Conservation (phyloP, 2,113 vertebrate genomes). For the Nestor notabilis region DNA sequence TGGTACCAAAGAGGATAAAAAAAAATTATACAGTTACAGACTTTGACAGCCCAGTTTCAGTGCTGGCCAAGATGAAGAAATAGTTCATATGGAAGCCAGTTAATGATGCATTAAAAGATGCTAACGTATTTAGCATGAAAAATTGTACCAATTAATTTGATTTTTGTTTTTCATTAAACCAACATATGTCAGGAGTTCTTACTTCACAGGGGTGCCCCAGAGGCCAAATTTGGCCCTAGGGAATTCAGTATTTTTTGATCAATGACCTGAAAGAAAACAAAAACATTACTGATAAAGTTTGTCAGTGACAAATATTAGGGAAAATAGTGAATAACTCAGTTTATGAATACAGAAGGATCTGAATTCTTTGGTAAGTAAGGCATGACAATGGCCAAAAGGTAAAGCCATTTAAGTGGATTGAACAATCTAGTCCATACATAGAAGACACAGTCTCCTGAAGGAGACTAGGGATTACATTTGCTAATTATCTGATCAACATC, state of each 20-base stretch:
- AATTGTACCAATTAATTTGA: not conserved
- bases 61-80: not conserved
- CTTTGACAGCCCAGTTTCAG: not conserved
- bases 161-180: not conserved
- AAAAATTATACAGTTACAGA: not conserved
- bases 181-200: conserved; percentile 23
- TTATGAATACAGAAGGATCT: not conserved
- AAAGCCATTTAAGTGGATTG: not conserved
- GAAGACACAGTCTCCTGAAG: not conserved
- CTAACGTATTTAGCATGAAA: not conserved
- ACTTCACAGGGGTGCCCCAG: conserved; percentile 45
- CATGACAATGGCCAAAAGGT: not conserved
- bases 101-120: not conserved
- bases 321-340: not conserved
- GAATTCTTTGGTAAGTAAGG: not conserved
- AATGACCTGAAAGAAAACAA: conserved; percentile 67
- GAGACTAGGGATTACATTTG: not conserved
- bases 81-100: not conserved
- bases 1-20: not conserved
- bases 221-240: conserved; percentile 50
- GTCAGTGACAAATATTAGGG: not conserved
- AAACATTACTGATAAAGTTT: conserved; percentile 45
- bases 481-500: not conserved
- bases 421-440: not conserved
- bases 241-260: conserved; percentile 59